Percentiles rank a stretch among this genome's conserved stretches.
These are phyloP conservation scores for Hypanus sabinus DNA, from an alignment of 2,113 vertebrate species.

Conservation along the genomic window DNA sequence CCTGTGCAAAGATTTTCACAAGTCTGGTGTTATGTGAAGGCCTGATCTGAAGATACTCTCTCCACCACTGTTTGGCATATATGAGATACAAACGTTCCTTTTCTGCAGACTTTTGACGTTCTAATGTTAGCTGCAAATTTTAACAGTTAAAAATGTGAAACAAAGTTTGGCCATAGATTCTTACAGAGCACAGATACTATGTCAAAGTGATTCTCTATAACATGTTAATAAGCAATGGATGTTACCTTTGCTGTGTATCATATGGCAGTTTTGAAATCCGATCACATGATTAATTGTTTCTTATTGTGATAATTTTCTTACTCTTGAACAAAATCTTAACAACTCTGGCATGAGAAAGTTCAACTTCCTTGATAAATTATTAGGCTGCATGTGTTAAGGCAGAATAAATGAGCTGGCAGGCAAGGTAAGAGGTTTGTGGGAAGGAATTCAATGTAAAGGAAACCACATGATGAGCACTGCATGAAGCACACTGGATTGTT, in stretches of 20 bases:
- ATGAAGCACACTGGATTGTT: no score
- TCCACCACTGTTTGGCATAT: constrained; percentile 98
- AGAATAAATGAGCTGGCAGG: not conserved
- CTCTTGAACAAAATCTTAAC: not conserved
- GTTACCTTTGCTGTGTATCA: not conserved
- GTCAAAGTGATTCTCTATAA: not conserved
- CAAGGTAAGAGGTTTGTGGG: no score
- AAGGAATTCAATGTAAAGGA: no score
- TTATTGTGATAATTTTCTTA: not conserved
- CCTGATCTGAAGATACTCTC: constrained; percentile 91
- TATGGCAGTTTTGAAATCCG: not conserved
- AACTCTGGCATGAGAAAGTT: not conserved
- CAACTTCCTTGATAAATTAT: not conserved
- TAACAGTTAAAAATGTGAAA: constrained; percentile 4
- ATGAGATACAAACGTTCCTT: constrained; percentile 87
- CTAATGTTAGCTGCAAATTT: constrained; percentile 71
- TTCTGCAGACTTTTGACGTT: constrained; percentile 82
- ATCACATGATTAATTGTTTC: not conserved
- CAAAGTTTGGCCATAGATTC: not conserved
- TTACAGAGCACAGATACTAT: not conserved
- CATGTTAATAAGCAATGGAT: not conserved
- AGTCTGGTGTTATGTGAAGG: constrained; percentile 76
- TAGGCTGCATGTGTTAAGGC: not conserved
- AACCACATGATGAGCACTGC: no score
- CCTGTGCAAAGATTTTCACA: constrained; percentile 98